These are phyloP conservation scores for Temnopleurus reevesii DNA, from an alignment of 53 echinoderm and acorn worm species.

Conservation along the genomic window DNA sequence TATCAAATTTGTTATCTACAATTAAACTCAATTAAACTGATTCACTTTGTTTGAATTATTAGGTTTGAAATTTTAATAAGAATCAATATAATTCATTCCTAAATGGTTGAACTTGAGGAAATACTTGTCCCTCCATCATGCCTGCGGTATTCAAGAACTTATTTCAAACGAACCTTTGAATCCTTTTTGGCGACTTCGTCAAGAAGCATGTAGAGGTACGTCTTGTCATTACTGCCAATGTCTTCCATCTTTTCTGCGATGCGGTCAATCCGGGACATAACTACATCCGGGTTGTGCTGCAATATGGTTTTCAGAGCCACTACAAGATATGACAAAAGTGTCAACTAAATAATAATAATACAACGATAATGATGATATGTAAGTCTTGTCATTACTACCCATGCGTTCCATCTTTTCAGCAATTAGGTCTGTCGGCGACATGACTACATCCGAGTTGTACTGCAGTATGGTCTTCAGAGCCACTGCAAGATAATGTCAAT, in stretches of 20 bases:
- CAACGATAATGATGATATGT: no score
- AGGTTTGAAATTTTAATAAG: no score
- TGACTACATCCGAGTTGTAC: constrained; percentile 69
- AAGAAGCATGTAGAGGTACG: constrained; percentile 78
- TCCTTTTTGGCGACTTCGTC: constrained; percentile 83
- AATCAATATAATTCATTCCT: no score
- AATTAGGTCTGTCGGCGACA: constrained; percentile 64
- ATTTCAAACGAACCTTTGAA: constrained; percentile 62
- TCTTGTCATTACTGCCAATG: constrained; percentile 63
- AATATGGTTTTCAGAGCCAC: constrained; percentile 77
- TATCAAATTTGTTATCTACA: background rate
- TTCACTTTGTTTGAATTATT: no score
- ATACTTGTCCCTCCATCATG: background rate
- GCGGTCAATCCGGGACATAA: constrained; percentile 68
- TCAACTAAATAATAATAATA: background rate
- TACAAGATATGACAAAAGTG: background rate
- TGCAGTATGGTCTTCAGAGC: constrained; percentile 70
- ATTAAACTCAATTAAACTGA: background rate
- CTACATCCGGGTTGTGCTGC: constrained; percentile 66
- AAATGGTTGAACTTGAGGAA: background rate
- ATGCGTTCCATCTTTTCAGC: constrained; percentile 29
- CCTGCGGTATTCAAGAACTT: background rate
- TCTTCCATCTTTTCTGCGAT: constrained; percentile 69
- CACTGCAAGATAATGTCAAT: constrained; percentile 41
- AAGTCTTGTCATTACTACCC: constrained; percentile 54